phyloP scores from a whole-genome alignment of 1,140 invertebrate genomes.

The Zaprionus taronus region DNA sequence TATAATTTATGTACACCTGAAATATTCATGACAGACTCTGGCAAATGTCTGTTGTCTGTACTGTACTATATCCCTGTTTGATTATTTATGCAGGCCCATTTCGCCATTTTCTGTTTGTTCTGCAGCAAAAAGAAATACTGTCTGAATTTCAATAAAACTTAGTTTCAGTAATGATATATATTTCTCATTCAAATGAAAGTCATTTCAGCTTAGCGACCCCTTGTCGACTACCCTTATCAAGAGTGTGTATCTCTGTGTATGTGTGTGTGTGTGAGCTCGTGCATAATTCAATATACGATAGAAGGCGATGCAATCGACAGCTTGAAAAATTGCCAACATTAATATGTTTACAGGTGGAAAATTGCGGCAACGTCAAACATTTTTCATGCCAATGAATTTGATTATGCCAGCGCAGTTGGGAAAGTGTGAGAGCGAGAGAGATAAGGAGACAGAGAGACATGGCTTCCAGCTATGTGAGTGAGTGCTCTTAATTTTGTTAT shows the following conservation, averaged over 20 bases:
- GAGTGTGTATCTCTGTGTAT: not conserved
- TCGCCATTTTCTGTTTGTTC: not conserved
- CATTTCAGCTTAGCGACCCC: not conserved
- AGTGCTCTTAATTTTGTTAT: conserved; percentile 42
- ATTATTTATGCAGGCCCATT: not conserved
- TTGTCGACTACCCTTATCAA: conserved; percentile 15
- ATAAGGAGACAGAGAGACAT: not conserved
- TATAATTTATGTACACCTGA: not conserved
- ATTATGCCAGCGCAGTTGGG: conserved; percentile 39
- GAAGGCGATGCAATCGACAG: conserved; percentile 72
- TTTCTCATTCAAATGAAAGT: conserved; percentile 6
- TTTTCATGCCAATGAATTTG: conserved; percentile 76
- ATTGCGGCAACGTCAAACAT: conserved; percentile 56
- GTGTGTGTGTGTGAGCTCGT: conserved; percentile 2
- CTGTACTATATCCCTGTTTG: not conserved
- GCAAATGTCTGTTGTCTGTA: conserved; percentile 4
- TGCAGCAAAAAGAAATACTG: not conserved
- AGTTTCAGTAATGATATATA: not conserved
- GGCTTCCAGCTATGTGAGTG: not conserved
- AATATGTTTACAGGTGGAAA: conserved; percentile 51
- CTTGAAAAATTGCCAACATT: conserved; percentile 64
- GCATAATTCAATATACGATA: conserved; percentile 73
- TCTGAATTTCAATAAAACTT: conserved; percentile 4
- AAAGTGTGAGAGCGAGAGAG: not conserved
- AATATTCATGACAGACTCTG: not conserved